Evolutionary conservation across 2,888 invertebrate genomes (phyloP).

Genomic region (Cordylochernes scorpioides): DNA sequence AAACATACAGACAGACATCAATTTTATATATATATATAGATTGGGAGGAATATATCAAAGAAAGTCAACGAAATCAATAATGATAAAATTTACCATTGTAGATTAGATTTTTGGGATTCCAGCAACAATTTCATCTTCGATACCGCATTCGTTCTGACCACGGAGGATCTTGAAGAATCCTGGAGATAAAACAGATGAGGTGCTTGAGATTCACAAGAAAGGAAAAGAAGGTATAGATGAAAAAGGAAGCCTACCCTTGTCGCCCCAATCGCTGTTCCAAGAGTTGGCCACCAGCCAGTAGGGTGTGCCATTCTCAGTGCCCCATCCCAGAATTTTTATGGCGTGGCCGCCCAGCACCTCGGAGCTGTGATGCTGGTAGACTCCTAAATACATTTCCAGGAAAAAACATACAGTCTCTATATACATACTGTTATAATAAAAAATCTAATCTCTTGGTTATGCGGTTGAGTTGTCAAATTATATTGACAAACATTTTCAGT

Average conservation of each 20-base stretch:
- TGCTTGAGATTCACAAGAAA: not conserved
- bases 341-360: conserved; percentile 54
- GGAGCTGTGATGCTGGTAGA: conserved; percentile 46
- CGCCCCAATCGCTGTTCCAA: conserved; percentile 82
- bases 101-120: conserved; percentile 13
- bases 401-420: not conserved
- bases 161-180: conserved; percentile 14
- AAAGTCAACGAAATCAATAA: too few species aligned
- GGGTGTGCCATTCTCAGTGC: conserved; percentile 40
- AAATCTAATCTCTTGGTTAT: too few species aligned
- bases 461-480: too few species aligned
- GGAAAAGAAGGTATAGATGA: not conserved
- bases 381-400: conserved; percentile 22
- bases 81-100: too few species aligned
- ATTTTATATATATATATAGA: too few species aligned
- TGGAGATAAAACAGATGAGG: conserved; percentile 14
- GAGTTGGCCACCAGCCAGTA: conserved; percentile 81
- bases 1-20: too few species aligned
- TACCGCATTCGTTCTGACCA: conserved; percentile 28
- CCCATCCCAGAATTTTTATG: conserved; percentile 69
- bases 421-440: too few species aligned
- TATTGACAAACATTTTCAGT: too few species aligned
- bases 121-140: conserved; percentile 21
- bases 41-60: too few species aligned
- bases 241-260: conserved; percentile 24